Conservation (phyloP, 2,113 vertebrate genomes). For the Setophaga coronata region DNA sequence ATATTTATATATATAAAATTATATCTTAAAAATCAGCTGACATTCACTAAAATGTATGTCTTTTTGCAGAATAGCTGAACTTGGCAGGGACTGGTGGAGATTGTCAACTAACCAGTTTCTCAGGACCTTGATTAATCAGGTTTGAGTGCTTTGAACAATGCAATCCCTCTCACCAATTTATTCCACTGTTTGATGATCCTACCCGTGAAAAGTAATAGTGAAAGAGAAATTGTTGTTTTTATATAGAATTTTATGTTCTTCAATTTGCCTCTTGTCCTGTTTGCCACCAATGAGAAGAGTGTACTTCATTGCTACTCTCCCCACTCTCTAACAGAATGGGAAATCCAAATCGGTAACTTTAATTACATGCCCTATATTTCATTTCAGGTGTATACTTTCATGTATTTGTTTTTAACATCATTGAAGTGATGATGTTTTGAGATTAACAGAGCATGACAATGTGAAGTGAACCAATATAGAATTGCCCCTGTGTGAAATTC, state of each 20-base stretch:
- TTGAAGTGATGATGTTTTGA: neutral
- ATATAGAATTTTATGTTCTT: neutral
- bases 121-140: neutral
- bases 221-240: neutral
- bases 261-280: neutral
- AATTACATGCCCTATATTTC: neutral
- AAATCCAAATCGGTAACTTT: neutral
- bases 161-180: neutral
- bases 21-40: neutral
- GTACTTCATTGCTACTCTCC: neutral
- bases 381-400: neutral
- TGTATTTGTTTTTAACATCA: neutral
- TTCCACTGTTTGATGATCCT: neutral
- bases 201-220: neutral
- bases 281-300: neutral
- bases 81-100: neutral
- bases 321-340: neutral
- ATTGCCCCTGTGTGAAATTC: neutral
- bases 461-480: neutral
- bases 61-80: neutral
- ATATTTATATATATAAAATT: neutral
- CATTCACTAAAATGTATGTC: neutral
- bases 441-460: neutral
- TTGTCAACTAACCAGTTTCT: neutral
- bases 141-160: neutral